phyloP scores from a whole-genome alignment of 2,888 invertebrate genomes.

The Amiota minor region DNA sequence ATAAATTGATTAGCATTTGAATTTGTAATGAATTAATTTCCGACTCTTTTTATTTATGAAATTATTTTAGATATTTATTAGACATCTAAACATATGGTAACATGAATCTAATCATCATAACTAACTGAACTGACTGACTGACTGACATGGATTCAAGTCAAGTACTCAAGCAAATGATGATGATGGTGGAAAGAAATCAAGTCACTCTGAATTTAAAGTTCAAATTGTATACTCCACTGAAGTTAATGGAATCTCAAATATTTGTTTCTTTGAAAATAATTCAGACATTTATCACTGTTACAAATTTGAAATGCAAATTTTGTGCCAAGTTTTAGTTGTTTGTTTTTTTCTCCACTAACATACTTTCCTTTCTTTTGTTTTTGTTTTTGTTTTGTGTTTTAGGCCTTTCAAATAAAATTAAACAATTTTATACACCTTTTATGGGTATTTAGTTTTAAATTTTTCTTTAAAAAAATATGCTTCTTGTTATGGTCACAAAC shows the following conservation, averaged over 20 bases:
- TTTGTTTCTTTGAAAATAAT: background rate
- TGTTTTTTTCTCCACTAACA: too few species aligned
- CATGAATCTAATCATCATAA: constrained; percentile 9
- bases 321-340: background rate
- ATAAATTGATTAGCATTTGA: constrained; percentile 15
- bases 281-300: constrained; percentile 16
- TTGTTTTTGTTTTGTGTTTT: background rate
- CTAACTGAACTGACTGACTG: background rate
- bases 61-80: constrained; percentile 1
- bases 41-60: constrained; percentile 3
- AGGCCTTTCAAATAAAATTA: background rate
- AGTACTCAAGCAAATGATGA: background rate
- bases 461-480: background rate
- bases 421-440: background rate
- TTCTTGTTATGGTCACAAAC: background rate
- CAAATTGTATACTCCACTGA: background rate
- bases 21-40: background rate
- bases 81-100: background rate
- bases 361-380: background rate
- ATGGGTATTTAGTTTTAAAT: background rate
- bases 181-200: too few species aligned
- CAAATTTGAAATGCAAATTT: constrained; percentile 11
- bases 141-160: constrained; percentile 16
- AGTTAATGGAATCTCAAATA: background rate
- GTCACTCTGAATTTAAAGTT: constrained; percentile 6